phyloP scores from a whole-genome alignment of 2,113 vertebrate species.

The Oreochromis spilurus region DNA sequence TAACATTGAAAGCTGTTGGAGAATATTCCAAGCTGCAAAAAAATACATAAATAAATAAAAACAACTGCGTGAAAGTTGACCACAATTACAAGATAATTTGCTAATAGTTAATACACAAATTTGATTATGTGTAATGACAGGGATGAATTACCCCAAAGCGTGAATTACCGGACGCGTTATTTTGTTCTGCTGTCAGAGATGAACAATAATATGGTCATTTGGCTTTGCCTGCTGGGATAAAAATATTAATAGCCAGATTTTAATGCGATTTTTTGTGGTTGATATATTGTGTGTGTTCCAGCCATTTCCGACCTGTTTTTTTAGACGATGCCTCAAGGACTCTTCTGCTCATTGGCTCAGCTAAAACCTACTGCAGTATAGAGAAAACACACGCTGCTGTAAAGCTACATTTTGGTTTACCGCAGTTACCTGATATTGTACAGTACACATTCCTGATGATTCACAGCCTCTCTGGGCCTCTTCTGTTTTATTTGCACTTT shows the following conservation, averaged over 20 bases:
- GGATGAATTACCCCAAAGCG: neutral
- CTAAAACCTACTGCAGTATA: neutral
- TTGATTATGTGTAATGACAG: neutral
- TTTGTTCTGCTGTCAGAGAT: neutral
- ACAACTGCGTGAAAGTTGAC: neutral
- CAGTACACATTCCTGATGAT: neutral
- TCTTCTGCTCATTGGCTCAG: neutral
- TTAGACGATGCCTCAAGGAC: neutral
- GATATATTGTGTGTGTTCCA: neutral
- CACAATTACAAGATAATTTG: neutral
- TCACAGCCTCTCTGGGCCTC: constrained; percentile 2
- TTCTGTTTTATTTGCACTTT: constrained; percentile 22
- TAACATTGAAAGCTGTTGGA: neutral
- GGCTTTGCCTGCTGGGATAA: neutral
- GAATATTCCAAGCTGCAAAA: neutral
- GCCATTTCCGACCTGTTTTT: neutral
- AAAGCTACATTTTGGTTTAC: neutral
- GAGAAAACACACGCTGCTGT: neutral
- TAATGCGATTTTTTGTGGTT: constrained; percentile 1
- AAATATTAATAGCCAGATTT: neutral
- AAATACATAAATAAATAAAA: neutral
- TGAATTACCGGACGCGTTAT: neutral
- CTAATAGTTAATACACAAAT: neutral
- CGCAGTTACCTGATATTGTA: neutral
- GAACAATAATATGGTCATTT: constrained; percentile 24